These are phyloP conservation scores for Microcebus murinus DNA, from an alignment of 2,113 vertebrate genomes.

Conservation along the genomic window DNA sequence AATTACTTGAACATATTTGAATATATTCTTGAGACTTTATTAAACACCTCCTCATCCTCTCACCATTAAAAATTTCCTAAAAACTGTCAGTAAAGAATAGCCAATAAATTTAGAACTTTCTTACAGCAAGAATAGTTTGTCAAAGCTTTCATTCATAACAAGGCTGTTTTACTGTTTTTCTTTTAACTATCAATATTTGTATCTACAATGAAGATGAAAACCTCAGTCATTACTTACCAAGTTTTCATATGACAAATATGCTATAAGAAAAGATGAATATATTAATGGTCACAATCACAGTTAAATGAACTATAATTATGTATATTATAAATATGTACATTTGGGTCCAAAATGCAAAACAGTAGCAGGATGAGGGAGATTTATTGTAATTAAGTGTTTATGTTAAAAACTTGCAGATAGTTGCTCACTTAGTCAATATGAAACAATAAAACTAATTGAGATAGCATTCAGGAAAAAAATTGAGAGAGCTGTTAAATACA, in stretches of 20 bases:
- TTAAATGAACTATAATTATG: background rate
- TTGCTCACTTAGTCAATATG: background rate
- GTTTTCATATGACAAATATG: background rate
- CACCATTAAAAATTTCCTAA: background rate
- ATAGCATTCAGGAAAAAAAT: background rate
- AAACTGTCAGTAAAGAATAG: background rate
- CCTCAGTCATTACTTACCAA: background rate
- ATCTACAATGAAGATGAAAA: background rate
- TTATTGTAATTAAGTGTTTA: slow-evolving; percentile 5
- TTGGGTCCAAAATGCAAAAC: background rate
- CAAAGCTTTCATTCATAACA: background rate
- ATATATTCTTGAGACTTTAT: background rate
- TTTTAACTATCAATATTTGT: background rate
- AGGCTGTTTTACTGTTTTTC: background rate
- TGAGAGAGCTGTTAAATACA: background rate
- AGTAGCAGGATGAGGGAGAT: background rate
- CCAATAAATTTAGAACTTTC: background rate
- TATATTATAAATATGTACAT: background rate
- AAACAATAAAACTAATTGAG: background rate
- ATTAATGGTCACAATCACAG: background rate
- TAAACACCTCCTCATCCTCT: background rate
- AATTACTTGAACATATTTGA: background rate
- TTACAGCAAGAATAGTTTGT: background rate
- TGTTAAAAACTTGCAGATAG: background rate
- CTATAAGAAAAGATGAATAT: background rate